These are phyloP conservation scores for Bedellia somnulentella DNA, from an alignment of 2,888 invertebrate species.

Conservation along the genomic window DNA sequence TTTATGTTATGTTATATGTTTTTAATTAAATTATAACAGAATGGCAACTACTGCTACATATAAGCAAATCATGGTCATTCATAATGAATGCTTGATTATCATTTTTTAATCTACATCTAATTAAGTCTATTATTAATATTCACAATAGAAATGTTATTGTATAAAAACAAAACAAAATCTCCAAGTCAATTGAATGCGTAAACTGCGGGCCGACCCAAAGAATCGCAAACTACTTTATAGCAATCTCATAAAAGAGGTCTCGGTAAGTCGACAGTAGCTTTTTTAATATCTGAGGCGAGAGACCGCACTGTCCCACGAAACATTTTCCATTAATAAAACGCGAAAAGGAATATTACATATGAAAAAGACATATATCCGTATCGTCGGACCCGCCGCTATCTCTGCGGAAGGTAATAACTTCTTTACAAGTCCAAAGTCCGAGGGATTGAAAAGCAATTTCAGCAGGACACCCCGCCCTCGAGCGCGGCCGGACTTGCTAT, in stretches of 20 bases:
- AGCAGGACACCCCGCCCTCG: constrained; percentile 55
- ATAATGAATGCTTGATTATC: no score
- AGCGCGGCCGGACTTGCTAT: constrained; percentile 51
- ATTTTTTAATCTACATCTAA: no score
- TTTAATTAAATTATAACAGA: no score
- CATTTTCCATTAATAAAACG: constrained; percentile 64
- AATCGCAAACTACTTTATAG: constrained; percentile 40
- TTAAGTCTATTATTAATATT: no score
- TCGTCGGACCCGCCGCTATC: constrained; percentile 60
- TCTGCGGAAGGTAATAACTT: constrained; percentile 63
- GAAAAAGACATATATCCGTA: constrained; percentile 62
- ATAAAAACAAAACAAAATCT: no score
- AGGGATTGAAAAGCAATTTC: constrained; percentile 66
- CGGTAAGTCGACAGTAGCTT: constrained; percentile 36
- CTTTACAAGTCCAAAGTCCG: constrained; percentile 66
- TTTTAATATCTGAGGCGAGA: constrained; percentile 54
- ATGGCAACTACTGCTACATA: no score
- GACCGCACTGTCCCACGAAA: constrained; percentile 54
- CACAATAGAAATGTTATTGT: no score
- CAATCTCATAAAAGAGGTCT: constrained; percentile 47
- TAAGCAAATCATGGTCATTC: no score
- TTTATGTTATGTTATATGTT: no score
- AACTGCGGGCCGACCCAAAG: no score
- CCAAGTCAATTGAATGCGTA: no score
- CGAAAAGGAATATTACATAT: constrained; percentile 63